Base-by-base conservation (phyloP, 2,888 invertebrate genomes). In the Ornithoptera priamus region DNA sequence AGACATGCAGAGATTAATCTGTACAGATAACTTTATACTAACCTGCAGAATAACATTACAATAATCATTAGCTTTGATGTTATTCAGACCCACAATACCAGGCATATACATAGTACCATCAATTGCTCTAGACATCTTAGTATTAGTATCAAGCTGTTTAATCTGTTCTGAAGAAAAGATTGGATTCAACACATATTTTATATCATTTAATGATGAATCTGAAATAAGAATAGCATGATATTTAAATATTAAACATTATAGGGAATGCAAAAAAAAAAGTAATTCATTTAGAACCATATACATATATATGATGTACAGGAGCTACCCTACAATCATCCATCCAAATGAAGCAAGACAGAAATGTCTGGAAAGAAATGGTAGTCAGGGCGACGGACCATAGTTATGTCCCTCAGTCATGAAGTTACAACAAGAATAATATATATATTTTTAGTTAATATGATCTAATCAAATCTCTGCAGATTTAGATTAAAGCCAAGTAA, bases 31-130 rank as follows among this genome's bases (percentile, higher is more conserved):
- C 15, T 20, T 50, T 20, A 36, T 53, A 53, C 67, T 58, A 88
- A 97, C 97, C 94, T 98, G 98, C 68, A 99, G 93, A 69, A 99
- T 97, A 63, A 99, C 99, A 92, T 99, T 99, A 85, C 99, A 99
- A 85, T 99, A 99, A 88, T 99, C 99, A 90, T 99, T 99, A 5
- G 99, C 99, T 91, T 99, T 99, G 77, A 99, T 99, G 86, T 99
- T 99, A 84, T 99, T 99, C 64, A 99, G 93, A 0, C 99, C 99
- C 24, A 99, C 99, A 80, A 99, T 98, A 70, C 99, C 99, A 4
- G 99, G 99, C 83, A 97, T 95, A 87, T 99, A 99, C 84, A 98
- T 95, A 0, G 98, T 97, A 15, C 99, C 99, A 89, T 99, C 99
- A 74, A 98, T 98, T 0, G 99, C 99, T 80, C 99, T 93, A 0